These are phyloP conservation scores for Argyrosomus japonicus DNA, from an alignment of 2,113 vertebrate species.

Conservation along the genomic window DNA sequence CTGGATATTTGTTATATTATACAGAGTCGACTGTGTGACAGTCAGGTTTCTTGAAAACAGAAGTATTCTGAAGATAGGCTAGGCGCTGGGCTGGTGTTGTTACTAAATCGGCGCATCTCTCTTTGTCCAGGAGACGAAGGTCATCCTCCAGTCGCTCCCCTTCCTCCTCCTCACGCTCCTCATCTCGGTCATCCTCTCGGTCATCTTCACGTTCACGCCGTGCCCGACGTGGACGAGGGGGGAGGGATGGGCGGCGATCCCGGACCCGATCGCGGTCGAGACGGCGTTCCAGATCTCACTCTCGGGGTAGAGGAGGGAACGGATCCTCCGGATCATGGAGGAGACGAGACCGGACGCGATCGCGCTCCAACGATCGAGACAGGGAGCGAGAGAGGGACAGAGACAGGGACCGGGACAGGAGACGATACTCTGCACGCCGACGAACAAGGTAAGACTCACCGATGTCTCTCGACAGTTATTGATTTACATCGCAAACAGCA, in stretches of 20 bases:
- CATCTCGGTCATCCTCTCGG: slow-evolving; percentile 86
- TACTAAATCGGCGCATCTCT: slow-evolving; percentile 53
- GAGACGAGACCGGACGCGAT: slow-evolving; percentile 85
- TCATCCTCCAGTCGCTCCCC: slow-evolving; percentile 83
- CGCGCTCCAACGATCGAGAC: slow-evolving; percentile 83
- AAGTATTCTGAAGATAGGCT: slow-evolving; percentile 44
- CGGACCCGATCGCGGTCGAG: slow-evolving; percentile 86
- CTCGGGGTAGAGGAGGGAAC: slow-evolving; percentile 81
- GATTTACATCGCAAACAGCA: neutral
- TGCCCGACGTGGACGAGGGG: slow-evolving; percentile 80
- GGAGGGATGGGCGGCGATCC: slow-evolving; percentile 81
- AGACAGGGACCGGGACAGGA: slow-evolving; percentile 80
- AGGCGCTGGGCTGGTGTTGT: slow-evolving; percentile 40
- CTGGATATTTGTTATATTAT: neutral
- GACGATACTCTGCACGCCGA: slow-evolving; percentile 79
- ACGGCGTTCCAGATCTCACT: slow-evolving; percentile 85
- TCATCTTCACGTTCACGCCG: slow-evolving; percentile 89
- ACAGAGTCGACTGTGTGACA: neutral
- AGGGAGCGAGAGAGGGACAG: slow-evolving; percentile 75
- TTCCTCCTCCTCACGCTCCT: slow-evolving; percentile 85
- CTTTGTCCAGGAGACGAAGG: slow-evolving; percentile 83
- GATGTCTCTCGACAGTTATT: rapidly evolving
- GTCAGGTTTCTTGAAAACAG: neutral
- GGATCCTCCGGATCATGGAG: slow-evolving; percentile 79
- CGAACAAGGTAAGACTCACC: slow-evolving; percentile 75